A percentile compares a stretch with the other conserved stretches of the same genome.
Conservation (phyloP, 2,888 invertebrate genomes). For the Boloria selene region DNA sequence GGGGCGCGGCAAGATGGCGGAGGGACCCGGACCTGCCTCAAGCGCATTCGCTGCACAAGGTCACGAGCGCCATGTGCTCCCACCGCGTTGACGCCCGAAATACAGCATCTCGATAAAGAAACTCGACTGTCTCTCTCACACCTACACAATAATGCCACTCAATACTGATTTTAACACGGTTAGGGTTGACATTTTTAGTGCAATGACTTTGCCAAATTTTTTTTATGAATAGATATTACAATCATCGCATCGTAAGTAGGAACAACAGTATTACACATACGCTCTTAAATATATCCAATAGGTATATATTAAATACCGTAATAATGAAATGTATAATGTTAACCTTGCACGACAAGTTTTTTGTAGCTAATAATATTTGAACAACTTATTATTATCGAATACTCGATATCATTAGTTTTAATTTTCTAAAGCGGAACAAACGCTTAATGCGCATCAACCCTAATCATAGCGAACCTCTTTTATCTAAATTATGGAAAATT, state of each 20-base stretch:
- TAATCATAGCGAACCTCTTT: conserved; percentile 80
- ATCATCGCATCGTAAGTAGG: no score
- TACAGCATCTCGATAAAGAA: conserved; percentile 69
- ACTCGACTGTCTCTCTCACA: conserved; percentile 54
- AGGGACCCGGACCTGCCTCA: conserved; percentile 79
- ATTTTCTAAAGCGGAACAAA: conserved; percentile 15
- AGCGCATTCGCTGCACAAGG: conserved; percentile 69
- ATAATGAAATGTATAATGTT: not conserved
- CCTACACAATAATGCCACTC: conserved; percentile 57
- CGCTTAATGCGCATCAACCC: conserved; percentile 56
- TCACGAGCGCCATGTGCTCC: conserved; percentile 68
- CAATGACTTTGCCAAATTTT: conserved; percentile 13
- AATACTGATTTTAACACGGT: conserved; percentile 51
- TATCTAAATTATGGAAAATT: conserved; percentile 82
- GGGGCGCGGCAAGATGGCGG: conserved; percentile 69
- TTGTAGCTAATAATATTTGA: conserved; percentile 4
- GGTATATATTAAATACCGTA: no score
- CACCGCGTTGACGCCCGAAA: conserved; percentile 67
- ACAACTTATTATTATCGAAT: not conserved
- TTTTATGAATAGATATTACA: not conserved
- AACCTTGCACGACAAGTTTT: not conserved
- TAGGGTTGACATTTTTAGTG: conserved; percentile 42
- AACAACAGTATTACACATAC: no score
- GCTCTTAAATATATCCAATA: no score
- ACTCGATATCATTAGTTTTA: not conserved